phyloP scores from a whole-genome alignment of 2,113 vertebrate species.

The Columbina picui region DNA sequence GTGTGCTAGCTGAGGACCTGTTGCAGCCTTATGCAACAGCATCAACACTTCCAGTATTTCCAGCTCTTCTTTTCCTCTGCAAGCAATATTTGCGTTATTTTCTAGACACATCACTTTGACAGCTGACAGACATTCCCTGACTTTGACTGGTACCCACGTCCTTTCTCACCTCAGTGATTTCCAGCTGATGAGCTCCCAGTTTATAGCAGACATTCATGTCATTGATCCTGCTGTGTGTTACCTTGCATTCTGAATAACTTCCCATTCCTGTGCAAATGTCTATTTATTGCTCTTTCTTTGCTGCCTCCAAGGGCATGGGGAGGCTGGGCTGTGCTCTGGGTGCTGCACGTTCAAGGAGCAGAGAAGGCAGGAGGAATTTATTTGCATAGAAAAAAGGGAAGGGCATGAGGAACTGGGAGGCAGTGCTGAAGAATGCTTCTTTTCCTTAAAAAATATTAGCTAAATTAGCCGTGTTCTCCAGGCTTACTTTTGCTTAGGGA shows the following conservation, averaged over 20 bases:
- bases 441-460: neutral
- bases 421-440: neutral
- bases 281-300: neutral
- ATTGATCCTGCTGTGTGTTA: neutral
- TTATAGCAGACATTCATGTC: slow-evolving; percentile 22
- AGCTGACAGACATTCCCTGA: slow-evolving; percentile 17
- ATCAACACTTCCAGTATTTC: neutral
- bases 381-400: neutral
- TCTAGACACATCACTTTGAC: neutral
- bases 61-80: neutral
- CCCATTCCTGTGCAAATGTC: neutral
- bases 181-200: slow-evolving; percentile 17
- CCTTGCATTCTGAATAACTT: slow-evolving; percentile 20
- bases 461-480: neutral
- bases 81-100: neutral
- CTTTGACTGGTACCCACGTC: neutral
- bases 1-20: neutral
- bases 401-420: neutral
- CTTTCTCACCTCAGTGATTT: slow-evolving; percentile 48
- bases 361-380: neutral
- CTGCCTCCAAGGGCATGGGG: neutral
- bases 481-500: neutral
- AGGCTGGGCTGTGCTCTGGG: neutral
- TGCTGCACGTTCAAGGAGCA: neutral
- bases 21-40: neutral